phyloP scores from a whole-genome alignment of 2,888 invertebrate species.

The Caradrina kadenii region DNA sequence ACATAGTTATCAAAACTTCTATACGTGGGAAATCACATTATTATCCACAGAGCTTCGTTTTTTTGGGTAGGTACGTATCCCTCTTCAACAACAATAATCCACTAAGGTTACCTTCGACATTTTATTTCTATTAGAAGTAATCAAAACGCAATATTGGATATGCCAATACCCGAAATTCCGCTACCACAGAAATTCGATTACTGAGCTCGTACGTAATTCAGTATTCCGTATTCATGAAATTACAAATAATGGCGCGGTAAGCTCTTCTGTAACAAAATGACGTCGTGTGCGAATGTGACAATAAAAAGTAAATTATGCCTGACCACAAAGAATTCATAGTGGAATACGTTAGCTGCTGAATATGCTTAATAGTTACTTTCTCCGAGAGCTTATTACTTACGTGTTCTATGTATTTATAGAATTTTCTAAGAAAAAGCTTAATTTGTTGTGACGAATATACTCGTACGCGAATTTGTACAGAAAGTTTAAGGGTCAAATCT shows the following conservation, averaged over 20 bases:
- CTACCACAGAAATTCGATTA: constrained; percentile 36
- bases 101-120: constrained; percentile 2
- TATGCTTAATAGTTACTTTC: not conserved
- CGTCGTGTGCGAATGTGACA: not conserved
- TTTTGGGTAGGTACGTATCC: not conserved
- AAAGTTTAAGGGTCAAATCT: too few relatives aligned
- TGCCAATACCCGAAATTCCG: constrained; percentile 43
- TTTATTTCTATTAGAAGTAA: constrained; percentile 36
- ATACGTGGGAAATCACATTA: not conserved
- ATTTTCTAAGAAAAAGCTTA: not conserved
- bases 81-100: not conserved
- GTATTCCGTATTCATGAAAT: constrained; percentile 33
- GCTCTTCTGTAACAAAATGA: constrained; percentile 11
- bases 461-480: too few relatives aligned
- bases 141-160: constrained; percentile 29
- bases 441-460: not conserved
- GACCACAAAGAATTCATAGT: not conserved
- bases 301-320: not conserved
- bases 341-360: not conserved
- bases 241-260: constrained; percentile 23
- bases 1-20: rapidly evolving
- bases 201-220: constrained; percentile 23
- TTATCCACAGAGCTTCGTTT: not conserved
- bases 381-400: not conserved
- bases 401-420: too few relatives aligned